Percentiles rank a stretch among this genome's conserved stretches.
Conservation (phyloP, 2,888 invertebrate genomes). For the Teleogryllus oceanicus region DNA sequence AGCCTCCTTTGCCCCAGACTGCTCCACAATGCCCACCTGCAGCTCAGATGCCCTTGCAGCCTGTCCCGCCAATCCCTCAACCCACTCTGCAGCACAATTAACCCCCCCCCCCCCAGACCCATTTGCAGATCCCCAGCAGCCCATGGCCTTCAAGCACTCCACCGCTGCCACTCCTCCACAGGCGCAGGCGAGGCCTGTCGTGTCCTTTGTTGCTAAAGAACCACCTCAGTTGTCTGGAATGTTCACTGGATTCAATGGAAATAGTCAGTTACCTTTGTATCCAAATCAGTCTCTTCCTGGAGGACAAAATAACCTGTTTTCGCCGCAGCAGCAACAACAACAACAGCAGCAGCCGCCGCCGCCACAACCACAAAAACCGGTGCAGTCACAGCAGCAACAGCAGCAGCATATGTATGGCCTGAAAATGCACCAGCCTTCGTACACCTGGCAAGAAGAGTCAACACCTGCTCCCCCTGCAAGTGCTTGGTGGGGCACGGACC, state of each 20-base stretch:
- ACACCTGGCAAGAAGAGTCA: conserved; percentile 29
- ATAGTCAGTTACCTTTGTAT: not conserved
- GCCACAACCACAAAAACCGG: not conserved
- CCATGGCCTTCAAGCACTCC: not conserved
- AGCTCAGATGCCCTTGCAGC: not conserved
- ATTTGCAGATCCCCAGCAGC: not conserved
- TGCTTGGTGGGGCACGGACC: conserved; percentile 24
- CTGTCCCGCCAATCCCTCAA: not conserved
- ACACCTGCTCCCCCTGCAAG: conserved; percentile 11
- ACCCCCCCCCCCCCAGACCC: not conserved
- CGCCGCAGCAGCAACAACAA: not conserved
- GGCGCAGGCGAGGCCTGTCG: conserved; percentile 20
- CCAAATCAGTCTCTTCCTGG: not conserved
- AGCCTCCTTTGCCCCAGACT: not conserved
- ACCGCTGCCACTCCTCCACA: not conserved
- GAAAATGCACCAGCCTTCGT: conserved; percentile 47
- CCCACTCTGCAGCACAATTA: not conserved
- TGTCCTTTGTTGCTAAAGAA: conserved; percentile 2
- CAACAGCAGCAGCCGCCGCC: conserved; percentile 11
- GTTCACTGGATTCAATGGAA: not conserved
- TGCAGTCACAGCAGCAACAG: not conserved
- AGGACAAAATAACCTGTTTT: not conserved
- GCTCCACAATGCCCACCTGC: not conserved
- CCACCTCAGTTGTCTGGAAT: not conserved
- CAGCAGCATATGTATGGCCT: conserved; percentile 47